A percentile compares a stretch with the other conserved stretches of the same genome.
Conservation (phyloP, 2,888 invertebrate species). For the Heliconius charithonia region DNA sequence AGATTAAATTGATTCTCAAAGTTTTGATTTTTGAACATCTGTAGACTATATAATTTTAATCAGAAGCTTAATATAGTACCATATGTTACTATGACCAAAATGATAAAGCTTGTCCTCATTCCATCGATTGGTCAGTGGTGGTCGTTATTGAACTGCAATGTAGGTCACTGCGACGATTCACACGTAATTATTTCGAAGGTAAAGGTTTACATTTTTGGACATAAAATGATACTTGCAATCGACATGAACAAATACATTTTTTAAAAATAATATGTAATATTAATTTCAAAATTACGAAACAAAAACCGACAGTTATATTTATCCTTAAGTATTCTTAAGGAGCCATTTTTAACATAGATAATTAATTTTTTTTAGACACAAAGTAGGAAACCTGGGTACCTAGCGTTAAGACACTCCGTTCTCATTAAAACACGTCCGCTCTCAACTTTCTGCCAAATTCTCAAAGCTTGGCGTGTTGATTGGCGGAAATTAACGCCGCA, state of each 20-base stretch:
- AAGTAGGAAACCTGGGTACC: not conserved
- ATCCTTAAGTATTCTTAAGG: too few relatives aligned
- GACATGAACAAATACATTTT: not conserved
- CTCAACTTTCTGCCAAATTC: too few relatives aligned
- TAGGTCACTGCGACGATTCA: constrained; percentile 45
- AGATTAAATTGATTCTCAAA: too few relatives aligned
- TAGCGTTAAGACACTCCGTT: not conserved
- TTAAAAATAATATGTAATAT: not conserved
- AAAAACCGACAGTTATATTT: too few relatives aligned
- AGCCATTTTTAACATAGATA: not conserved
- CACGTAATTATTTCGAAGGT: constrained; percentile 31
- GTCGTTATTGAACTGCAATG: constrained; percentile 44
- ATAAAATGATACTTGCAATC: constrained; percentile 15
- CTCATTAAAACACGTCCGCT: too few relatives aligned
- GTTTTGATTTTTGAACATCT: too few relatives aligned
- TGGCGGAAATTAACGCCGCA: not conserved
- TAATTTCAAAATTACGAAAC: not conserved
- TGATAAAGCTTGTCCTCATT: constrained; percentile 19
- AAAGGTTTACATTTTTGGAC: constrained; percentile 25
- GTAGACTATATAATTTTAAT: too few relatives aligned
- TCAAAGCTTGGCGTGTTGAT: too few relatives aligned
- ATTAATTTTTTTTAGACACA: not conserved
- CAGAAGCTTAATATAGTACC: too few relatives aligned
- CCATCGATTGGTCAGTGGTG: constrained; percentile 33
- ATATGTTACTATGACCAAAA: not conserved